These are phyloP conservation scores for Lycodopsis pacificus DNA, from an alignment of 2,797 vertebrate genomes.

Conservation along the genomic window DNA sequence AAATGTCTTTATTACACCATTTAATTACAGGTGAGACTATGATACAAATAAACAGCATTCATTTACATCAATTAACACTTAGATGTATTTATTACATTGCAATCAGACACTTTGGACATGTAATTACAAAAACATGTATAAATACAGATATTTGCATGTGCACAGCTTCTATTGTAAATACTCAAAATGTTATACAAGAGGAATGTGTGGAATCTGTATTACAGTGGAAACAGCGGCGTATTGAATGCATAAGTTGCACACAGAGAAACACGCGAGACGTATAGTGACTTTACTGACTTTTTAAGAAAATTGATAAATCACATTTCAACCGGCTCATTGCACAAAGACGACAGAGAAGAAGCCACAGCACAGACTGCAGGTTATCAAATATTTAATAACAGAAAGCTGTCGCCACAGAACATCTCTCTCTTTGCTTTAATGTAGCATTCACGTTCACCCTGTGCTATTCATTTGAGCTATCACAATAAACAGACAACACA, in stretches of 20 bases:
- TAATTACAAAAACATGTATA: constrained; percentile 9
- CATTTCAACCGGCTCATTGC: neutral
- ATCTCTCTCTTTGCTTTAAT: neutral
- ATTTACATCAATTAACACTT: neutral
- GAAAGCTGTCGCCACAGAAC: neutral
- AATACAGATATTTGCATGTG: constrained; percentile 12
- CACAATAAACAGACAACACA: constrained; percentile 10
- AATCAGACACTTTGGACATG: constrained; percentile 24
- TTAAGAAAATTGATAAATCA: neutral
- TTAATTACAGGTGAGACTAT: neutral
- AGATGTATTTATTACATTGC: constrained; percentile 31
- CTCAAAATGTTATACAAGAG: constrained; percentile 29
- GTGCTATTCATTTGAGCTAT: neutral
- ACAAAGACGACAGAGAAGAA: constrained; percentile 13
- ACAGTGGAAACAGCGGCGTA: neutral
- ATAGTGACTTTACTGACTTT: neutral
- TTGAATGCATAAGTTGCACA: neutral
- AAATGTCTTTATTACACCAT: neutral
- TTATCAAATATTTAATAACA: constrained; percentile 1
- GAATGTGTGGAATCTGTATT: constrained; percentile 11
- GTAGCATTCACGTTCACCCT: neutral
- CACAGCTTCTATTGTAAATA: constrained; percentile 1
- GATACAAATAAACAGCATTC: neutral
- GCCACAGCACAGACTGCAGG: constrained; percentile 6
- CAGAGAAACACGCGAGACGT: neutral